Conservation (phyloP, 2,113 vertebrate species). For the Cardinalis cardinalis region DNA sequence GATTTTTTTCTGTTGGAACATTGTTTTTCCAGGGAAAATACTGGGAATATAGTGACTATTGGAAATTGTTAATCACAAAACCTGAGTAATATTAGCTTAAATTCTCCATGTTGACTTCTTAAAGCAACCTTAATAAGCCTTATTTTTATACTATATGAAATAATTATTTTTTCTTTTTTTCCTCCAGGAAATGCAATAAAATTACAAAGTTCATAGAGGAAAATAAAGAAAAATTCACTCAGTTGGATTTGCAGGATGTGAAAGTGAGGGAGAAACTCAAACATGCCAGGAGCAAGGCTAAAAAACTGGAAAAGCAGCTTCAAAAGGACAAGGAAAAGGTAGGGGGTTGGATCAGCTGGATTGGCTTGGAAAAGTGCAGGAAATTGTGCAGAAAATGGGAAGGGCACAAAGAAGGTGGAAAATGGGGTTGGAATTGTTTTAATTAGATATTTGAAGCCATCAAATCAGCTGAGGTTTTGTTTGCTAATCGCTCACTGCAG, state of each 20-base stretch:
- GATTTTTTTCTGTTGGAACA: not conserved
- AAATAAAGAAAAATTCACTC: slow-evolving; percentile 90
- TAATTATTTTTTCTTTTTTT: not conserved
- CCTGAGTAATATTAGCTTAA: not conserved
- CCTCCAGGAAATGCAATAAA: slow-evolving; percentile 84
- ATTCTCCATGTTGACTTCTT: not conserved
- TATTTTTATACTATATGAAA: not conserved
- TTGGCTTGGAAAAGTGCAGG: not conserved
- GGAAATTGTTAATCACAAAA: not conserved
- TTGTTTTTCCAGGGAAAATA: not conserved
- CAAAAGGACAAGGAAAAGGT: slow-evolving; percentile 96
- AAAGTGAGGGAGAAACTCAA: slow-evolving; percentile 93
- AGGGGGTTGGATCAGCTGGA: not conserved
- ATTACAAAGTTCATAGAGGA: slow-evolving; percentile 85
- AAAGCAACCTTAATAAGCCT: not conserved
- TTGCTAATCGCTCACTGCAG: not conserved
- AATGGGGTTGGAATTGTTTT: not conserved
- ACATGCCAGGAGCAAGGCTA: slow-evolving; percentile 86
- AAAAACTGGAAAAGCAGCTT: slow-evolving; percentile 91
- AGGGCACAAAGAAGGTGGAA: not conserved
- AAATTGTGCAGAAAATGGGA: not conserved
- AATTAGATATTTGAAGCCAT: not conserved
- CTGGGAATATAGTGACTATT: not conserved
- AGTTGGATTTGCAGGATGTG: slow-evolving; percentile 93
- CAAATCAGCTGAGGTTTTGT: not conserved